Conservation (phyloP, 2,888 invertebrate species). For the Rugalucina vietnamica region DNA sequence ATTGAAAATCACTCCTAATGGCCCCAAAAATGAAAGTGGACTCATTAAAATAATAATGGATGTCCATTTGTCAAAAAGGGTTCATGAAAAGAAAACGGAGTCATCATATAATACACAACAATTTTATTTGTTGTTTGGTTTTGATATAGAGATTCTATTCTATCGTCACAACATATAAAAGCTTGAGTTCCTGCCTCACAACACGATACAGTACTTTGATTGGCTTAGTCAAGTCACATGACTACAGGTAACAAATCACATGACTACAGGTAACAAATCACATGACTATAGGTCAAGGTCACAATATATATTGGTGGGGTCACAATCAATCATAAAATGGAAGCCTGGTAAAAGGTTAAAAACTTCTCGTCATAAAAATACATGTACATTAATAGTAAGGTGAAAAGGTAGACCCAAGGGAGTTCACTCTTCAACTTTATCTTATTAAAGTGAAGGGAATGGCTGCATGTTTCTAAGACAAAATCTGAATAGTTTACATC, state of each 20-base stretch:
- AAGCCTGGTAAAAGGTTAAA: slow-evolving; percentile 1
- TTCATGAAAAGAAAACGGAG: neutral
- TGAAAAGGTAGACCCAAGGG: no score
- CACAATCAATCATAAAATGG: slow-evolving; percentile 7
- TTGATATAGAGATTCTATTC: slow-evolving; percentile 12
- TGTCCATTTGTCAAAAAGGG: neutral
- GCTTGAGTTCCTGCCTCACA: slow-evolving; percentile 12
- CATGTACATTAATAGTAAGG: no score
- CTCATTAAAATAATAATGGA: neutral
- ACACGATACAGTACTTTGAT: slow-evolving; percentile 3
- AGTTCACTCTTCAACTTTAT: no score
- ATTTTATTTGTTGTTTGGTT: slow-evolving; percentile 1
- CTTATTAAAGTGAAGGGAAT: no score
- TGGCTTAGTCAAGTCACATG: slow-evolving; percentile 11
- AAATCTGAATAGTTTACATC: no score
- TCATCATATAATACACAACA: neutral
- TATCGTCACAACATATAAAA: slow-evolving; percentile 2
- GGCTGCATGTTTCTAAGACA: no score
- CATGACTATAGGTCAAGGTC: no score
- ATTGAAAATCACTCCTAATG: no score
- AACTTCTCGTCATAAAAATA: slow-evolving; percentile 15
- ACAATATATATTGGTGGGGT: neutral
- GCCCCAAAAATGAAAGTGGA: neutral
- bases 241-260: no score
- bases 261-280: no score